Evolutionary conservation across 2,113 vertebrate species (phyloP).

Genomic region (Brachionichthys hirsutus): DNA sequence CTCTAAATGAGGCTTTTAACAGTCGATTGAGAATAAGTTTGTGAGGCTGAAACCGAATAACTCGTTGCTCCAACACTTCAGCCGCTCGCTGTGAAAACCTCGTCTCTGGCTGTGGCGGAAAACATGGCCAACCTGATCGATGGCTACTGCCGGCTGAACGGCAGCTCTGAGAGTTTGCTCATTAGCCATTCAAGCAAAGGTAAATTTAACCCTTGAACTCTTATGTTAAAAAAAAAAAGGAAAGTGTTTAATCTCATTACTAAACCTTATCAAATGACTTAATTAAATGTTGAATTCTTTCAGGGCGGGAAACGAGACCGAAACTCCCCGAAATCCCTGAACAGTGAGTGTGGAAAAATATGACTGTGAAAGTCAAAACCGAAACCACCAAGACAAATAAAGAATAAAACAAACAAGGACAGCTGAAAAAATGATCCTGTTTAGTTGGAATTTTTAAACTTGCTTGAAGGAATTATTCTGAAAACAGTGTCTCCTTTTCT

Average conservation of each 20-base stretch:
- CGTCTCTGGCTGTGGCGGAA: constrained; percentile 85
- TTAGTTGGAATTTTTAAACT: background rate
- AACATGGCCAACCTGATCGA: constrained; percentile 97
- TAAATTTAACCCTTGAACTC: constrained; percentile 8
- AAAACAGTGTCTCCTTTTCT: background rate
- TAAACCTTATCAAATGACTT: no score
- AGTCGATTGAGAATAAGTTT: no score
- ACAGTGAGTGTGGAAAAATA: constrained; percentile 45
- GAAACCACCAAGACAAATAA: no score
- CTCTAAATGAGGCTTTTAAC: no score
- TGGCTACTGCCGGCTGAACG: constrained; percentile 86
- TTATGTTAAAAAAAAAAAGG: no score
- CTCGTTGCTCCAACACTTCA: constrained; percentile 14
- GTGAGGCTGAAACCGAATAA: background rate
- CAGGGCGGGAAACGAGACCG: constrained; percentile 58
- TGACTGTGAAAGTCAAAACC: no score
- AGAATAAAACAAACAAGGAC: no score
- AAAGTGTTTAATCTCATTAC: no score
- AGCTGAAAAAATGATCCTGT: background rate
- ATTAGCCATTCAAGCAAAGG: constrained; percentile 82
- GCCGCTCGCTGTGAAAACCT: constrained; percentile 86
- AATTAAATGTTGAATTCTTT: constrained; percentile 11
- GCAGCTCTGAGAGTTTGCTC: constrained; percentile 72
- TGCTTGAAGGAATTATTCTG: background rate
- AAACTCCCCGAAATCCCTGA: constrained; percentile 76